Evolutionary conservation across 2,888 invertebrate genomes (phyloP).

Genomic region (Ormyrus nitidulus): DNA sequence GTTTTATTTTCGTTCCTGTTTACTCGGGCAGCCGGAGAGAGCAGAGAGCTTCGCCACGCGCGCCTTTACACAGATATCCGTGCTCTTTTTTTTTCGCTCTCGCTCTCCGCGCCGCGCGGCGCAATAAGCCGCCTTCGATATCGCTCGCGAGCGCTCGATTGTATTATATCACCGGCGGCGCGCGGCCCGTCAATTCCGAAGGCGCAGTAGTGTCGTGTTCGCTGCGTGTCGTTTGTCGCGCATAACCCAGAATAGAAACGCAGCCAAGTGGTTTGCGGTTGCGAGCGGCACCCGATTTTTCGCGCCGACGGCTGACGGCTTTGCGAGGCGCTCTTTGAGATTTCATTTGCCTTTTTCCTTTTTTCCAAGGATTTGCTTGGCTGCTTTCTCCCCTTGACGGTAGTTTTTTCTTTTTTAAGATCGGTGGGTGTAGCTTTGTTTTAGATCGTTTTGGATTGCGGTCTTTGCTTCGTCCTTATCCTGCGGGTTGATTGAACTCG

Average conservation of each 20-base stretch:
- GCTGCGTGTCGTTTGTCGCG: slow-evolving; percentile 1
- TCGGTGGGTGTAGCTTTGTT: too few relatives aligned
- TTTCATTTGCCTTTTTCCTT: not conserved
- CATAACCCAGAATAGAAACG: slow-evolving; percentile 68
- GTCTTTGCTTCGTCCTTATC: too few relatives aligned
- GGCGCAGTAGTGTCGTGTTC: slow-evolving; percentile 64
- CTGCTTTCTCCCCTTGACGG: too few relatives aligned
- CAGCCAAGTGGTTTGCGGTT: slow-evolving; percentile 65
- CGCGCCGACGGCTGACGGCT: slow-evolving; percentile 9
- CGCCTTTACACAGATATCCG: too few relatives aligned
- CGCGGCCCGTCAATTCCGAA: slow-evolving; percentile 38
- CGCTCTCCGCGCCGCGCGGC: not conserved
- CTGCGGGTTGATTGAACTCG: not conserved
- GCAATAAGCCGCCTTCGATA: slow-evolving; percentile 37
- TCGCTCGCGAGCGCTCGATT: slow-evolving; percentile 6
- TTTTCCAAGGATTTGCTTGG: too few relatives aligned
- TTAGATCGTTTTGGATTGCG: too few relatives aligned
- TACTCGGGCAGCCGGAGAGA: too few relatives aligned
- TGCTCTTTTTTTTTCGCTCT: not conserved
- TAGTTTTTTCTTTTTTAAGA: too few relatives aligned
- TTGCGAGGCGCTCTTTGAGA: not conserved
- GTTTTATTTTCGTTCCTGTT: too few relatives aligned
- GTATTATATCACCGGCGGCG: slow-evolving; percentile 18
- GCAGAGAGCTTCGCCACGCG: too few relatives aligned
- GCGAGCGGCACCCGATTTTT: slow-evolving; percentile 33